Evolutionary conservation across 2,888 invertebrate genomes (phyloP), one percentile per base, ranked within the genome.

Genomic region (Dryocosmus kuriphilus): DNA sequence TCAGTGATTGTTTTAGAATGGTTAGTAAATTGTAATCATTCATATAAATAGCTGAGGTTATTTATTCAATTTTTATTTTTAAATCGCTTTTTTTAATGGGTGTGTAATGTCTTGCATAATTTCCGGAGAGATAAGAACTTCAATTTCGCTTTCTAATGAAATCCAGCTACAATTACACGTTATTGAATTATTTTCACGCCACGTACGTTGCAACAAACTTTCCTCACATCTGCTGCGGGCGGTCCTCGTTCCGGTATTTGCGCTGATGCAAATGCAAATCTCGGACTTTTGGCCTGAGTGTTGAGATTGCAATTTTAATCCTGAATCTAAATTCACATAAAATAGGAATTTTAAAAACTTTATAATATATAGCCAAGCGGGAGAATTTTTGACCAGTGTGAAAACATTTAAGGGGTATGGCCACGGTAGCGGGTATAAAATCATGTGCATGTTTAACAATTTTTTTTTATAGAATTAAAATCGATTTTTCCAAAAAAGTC

Each of bases 171-270:
- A 27, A 71, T 71, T 71, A 51, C 67, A 46, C 67, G 67, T 51
- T 71, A 71, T 71, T 71, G 67, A 71, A 71, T 71, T 71, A 71
- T 41, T 71, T 71, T 71, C 46, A 71, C 67, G 67, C 46, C 46
- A 65, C 27, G 67, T 51, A 30, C 27, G 24, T 71, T 46, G 27
- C 67, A 19, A 1, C 27, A 71, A 46, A 71, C 67, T 71, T 71
- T 71, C 67, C 67, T 27, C 46, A 46, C 67, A 65, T 51, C 46
- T 71, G 65, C 65, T 41, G 24, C 24, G 16, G 41, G 67, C 46
- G 30, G 46, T 27, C 27, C 51, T 71, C 41, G 67, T 71, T 71
- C 41, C 67, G 67, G 46, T 71, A 41, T 71, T 71, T 57, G 57
- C 24, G 9, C 22, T 24, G 5, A 57, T 57, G 57, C 57, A 57